These are phyloP conservation scores for Dendroctonus valens DNA, from an alignment of 1,140 invertebrate species.

Conservation along the genomic window DNA sequence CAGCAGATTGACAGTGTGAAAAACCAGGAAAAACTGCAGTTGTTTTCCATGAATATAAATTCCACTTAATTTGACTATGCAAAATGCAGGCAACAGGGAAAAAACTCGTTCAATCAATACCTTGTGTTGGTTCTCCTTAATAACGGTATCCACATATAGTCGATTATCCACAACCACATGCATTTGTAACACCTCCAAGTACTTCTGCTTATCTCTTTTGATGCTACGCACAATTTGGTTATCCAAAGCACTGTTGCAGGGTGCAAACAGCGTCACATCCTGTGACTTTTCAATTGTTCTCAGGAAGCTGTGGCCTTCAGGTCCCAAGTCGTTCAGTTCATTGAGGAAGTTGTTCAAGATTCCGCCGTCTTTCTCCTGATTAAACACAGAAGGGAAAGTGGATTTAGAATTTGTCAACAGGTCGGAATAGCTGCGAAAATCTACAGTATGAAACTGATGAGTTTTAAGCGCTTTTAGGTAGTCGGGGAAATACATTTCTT, in stretches of 20 bases:
- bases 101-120: constrained; percentile 51
- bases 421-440: no score
- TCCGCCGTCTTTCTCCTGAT: constrained; percentile 68
- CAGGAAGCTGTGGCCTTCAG: constrained; percentile 70
- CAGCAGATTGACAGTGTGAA: no score
- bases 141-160: constrained; percentile 73
- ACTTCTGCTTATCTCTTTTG: constrained; percentile 65
- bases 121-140: constrained; percentile 66
- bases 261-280: constrained; percentile 83
- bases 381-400: neutral
- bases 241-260: constrained; percentile 83
- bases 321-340: constrained; percentile 70
- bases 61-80: no score
- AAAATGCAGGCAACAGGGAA: neutral
- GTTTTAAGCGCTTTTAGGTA: no score
- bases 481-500: no score
- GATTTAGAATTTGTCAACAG: no score
- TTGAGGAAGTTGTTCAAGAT: constrained; percentile 79
- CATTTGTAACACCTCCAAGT: constrained; percentile 75
- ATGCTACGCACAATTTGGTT: constrained; percentile 68
- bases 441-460: no score
- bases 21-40: no score
- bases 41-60: no score
- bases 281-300: constrained; percentile 65
- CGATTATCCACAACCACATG: constrained; percentile 71